A percentile compares a stretch with the other conserved stretches of the same genome.
Conservation (phyloP, 2,888 invertebrate genomes). For the Anoplius nigerrimus region DNA sequence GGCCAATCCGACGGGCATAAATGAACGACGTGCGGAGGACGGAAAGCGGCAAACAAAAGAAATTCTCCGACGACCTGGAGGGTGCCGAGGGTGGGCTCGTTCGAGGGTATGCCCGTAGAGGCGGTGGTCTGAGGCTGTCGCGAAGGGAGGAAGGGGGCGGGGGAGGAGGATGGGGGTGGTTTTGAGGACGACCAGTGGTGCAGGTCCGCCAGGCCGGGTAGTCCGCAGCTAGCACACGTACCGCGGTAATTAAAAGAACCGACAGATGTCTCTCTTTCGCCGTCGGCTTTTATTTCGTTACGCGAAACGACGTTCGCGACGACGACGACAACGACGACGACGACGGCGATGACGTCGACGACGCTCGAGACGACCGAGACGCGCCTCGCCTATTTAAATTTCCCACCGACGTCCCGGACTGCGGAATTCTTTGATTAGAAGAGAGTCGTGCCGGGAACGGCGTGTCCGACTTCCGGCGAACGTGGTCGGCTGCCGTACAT, state of each 20-base stretch:
- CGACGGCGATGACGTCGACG: constrained; percentile 32
- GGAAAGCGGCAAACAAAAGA: constrained; percentile 68
- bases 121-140: neutral
- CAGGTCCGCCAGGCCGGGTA: constrained; percentile 33
- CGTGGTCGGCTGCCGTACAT: constrained; percentile 23
- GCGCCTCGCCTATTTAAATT: constrained; percentile 72
- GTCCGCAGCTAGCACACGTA: constrained; percentile 64
- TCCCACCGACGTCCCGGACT: constrained; percentile 51
- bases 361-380: constrained; percentile 39
- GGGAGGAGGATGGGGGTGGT: constrained; percentile 20
- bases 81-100: constrained; percentile 33
- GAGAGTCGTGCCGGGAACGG: constrained; percentile 42
- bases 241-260: constrained; percentile 74
- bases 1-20: constrained; percentile 52
- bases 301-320: constrained; percentile 49
- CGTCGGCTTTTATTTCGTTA: constrained; percentile 73
- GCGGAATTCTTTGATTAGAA: constrained; percentile 73
- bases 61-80: constrained; percentile 38
- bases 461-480: constrained; percentile 23
- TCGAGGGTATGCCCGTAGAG: constrained; percentile 35
- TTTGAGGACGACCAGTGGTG: constrained; percentile 19
- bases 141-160: neutral
- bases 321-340: constrained; percentile 34
- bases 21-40: constrained; percentile 44
- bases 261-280: constrained; percentile 73